Evolutionary conservation across 35 echinoderm and acorn worm species (phyloP).

Genomic region (Diadema setosum): DNA sequence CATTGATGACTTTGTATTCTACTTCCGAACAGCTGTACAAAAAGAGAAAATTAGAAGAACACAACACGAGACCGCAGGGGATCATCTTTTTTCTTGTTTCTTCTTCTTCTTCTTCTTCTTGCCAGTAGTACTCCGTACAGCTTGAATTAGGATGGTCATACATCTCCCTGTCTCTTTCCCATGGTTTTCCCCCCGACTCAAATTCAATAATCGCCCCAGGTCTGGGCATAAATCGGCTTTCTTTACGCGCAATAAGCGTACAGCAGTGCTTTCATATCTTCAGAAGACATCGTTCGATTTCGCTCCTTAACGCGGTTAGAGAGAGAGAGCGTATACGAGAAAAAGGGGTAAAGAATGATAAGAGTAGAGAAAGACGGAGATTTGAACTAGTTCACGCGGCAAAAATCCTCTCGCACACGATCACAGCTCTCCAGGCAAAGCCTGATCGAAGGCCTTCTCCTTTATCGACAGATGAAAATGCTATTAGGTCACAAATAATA

Average conservation of each 20-base stretch:
- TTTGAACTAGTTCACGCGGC: not conserved
- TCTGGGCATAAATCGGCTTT: not conserved
- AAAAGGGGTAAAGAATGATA: not conserved
- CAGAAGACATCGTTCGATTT: not conserved
- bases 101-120: too few relatives aligned
- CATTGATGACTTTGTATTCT: too few relatives aligned
- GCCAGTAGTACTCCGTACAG: too few relatives aligned
- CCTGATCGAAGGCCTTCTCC: not conserved
- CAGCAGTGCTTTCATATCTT: not conserved
- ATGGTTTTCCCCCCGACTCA: too few relatives aligned
- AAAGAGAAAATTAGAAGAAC: too few relatives aligned
- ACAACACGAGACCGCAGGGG: too few relatives aligned
- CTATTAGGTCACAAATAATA: constrained; percentile 9
- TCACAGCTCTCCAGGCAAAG: not conserved
- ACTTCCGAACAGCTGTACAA: too few relatives aligned
- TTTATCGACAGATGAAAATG: not conserved
- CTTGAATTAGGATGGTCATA: too few relatives aligned
- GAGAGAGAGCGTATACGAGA: not conserved
- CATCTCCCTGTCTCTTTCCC: too few relatives aligned
- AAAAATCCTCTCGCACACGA: too few relatives aligned
- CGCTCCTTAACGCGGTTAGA: not conserved
- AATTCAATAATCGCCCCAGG: not conserved
- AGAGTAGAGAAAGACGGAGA: not conserved
- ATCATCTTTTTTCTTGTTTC: too few relatives aligned
- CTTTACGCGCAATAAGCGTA: not conserved